These are phyloP conservation scores for Acleris laterana DNA, from an alignment of 2,888 invertebrate species.

Conservation along the genomic window DNA sequence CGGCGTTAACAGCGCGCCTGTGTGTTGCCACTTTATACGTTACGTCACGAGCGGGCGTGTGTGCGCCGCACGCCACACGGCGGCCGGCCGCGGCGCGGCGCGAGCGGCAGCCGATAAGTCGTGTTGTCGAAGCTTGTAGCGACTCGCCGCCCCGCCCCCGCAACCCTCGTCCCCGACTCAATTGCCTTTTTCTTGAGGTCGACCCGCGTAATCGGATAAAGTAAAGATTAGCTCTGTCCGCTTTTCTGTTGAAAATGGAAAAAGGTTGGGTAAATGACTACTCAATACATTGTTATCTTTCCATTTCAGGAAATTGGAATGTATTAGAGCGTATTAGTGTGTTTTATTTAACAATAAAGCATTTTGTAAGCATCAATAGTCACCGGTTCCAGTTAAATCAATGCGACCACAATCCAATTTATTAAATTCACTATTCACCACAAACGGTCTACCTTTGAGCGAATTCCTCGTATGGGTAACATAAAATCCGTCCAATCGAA, in stretches of 20 bases:
- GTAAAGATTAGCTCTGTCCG: conserved; percentile 77
- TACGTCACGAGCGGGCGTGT: conserved; percentile 61
- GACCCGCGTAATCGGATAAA: conserved; percentile 77
- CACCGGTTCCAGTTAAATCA: conserved; percentile 14
- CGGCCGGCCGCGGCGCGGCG: conserved; percentile 33
- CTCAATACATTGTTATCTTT: conserved; percentile 45
- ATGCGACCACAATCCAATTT: conserved; percentile 63
- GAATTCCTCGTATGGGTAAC: conserved; percentile 64
- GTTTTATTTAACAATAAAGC: neutral
- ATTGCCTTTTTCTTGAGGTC: conserved; percentile 79
- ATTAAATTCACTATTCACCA: conserved; percentile 71
- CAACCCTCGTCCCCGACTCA: conserved; percentile 63
- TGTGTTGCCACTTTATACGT: conserved; percentile 84
- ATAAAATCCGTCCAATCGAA: conserved; percentile 78
- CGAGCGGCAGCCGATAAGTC: conserved; percentile 63
- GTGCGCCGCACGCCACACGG: conserved; percentile 35
- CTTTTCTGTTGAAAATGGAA: conserved; percentile 69
- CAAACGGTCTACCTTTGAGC: conserved; percentile 58
- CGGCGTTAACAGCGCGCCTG: conserved; percentile 83
- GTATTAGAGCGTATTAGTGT: conserved; percentile 2
- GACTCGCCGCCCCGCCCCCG: conserved; percentile 66
- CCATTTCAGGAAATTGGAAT: conserved; percentile 13
- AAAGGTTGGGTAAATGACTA: conserved; percentile 56
- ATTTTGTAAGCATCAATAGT: neutral
- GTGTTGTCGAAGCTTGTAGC: conserved; percentile 69